Percentiles rank a stretch among this genome's conserved stretches.
Evolutionary conservation across 2,888 invertebrate species (phyloP).

Genomic region (Troides aeacus): DNA sequence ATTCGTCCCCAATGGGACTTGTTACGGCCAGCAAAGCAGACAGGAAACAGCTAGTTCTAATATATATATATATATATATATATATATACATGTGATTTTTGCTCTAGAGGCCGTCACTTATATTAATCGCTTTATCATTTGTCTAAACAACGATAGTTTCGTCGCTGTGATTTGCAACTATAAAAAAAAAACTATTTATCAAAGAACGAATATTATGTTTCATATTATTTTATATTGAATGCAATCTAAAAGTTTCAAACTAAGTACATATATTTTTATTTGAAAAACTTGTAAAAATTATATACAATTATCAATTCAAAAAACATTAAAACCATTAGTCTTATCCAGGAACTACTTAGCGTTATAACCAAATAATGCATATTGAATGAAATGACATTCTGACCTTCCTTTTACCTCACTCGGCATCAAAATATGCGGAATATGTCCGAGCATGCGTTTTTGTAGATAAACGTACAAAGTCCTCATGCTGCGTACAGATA

Average conservation of each 20-base stretch:
- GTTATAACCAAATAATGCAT: neutral
- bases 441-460: constrained; percentile 6
- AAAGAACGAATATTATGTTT: no score
- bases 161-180: no score
- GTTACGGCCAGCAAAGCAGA: no score
- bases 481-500: neutral
- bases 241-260: neutral
- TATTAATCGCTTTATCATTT: no score
- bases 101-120: no score
- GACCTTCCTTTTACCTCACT: constrained; percentile 25
- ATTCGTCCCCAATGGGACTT: no score
- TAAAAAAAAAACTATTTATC: no score
- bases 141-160: no score
- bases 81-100: no score
- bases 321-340: neutral
- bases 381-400: constrained; percentile 9
- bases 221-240: no score
- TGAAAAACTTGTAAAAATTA: neutral
- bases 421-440: constrained; percentile 27
- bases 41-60: no score
- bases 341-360: neutral
- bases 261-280: neutral
- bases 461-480: constrained; percentile 7
- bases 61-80: no score
- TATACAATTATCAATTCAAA: neutral